Evolutionary conservation across 2,797 vertebrate species (phyloP).

Genomic region (Sebastes alutus): DNA sequence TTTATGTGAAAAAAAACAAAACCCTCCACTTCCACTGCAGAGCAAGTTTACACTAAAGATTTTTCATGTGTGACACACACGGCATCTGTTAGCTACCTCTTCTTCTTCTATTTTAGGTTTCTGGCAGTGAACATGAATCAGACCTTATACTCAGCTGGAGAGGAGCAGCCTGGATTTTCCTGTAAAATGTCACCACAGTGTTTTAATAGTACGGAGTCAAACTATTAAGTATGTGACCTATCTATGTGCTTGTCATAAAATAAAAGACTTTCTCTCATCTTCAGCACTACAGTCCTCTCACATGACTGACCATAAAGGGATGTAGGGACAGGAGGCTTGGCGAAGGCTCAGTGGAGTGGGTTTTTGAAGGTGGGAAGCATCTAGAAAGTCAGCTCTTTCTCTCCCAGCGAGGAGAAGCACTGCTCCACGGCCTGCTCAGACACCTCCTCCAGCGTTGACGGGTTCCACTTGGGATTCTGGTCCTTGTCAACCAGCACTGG

Average conservation of each 20-base stretch:
- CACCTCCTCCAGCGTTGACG: slow-evolving; percentile 85
- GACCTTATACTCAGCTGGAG: slow-evolving; percentile 3
- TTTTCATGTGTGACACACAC: neutral
- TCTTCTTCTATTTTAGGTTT: neutral
- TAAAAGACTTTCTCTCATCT: neutral
- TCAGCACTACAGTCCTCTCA: neutral
- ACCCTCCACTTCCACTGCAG: neutral
- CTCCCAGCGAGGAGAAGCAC: slow-evolving; percentile 87
- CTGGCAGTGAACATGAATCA: slow-evolving; percentile 1
- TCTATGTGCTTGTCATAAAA: neutral
- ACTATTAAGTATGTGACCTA: neutral
- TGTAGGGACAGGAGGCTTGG: slow-evolving; percentile 15
- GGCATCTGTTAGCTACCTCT: neutral
- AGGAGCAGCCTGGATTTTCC: neutral
- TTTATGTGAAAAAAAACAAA: neutral
- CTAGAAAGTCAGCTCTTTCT: slow-evolving; percentile 81
- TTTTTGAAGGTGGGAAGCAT: slow-evolving; percentile 9
- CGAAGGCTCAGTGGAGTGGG: slow-evolving; percentile 22
- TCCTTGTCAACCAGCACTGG: slow-evolving; percentile 76
- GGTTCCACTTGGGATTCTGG: slow-evolving; percentile 88
- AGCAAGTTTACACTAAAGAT: neutral
- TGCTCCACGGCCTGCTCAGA: slow-evolving; percentile 82
- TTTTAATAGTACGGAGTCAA: neutral
- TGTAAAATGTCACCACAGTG: neutral
- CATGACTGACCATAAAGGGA: neutral